Evolutionary conservation across 1,140 invertebrate genomes (phyloP), one percentile per base, ranked within the genome.

Genomic region (Leguminivora glycinivorella): DNA sequence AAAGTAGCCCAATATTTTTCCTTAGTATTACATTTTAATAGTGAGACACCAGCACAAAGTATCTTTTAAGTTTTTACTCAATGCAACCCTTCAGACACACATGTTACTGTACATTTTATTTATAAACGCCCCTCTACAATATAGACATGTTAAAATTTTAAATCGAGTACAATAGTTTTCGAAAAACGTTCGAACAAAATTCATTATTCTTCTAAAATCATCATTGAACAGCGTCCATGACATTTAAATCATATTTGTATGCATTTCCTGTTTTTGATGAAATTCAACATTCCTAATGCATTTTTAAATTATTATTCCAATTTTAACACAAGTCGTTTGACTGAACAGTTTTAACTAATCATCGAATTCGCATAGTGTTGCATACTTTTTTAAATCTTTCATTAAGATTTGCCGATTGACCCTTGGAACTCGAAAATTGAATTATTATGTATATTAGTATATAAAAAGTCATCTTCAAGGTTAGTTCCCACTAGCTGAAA

Each of bases 161-260:
- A 76, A 73, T 68, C 34, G 66, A 76, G 73, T 75, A 77, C 75
- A 79, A 79, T 75, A 68, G 56, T 63, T 24, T 17, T 52, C 29
- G 24, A 31, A 67, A 29, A 38, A 22, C 10, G 31, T 56, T 68
- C 71, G 69, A 76, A 74, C 17, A 52, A 68, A 56, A 38, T 56
- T 71, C 19, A 67, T 34, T 68, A 72, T 72, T 52, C 58, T 66
- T 68, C 58, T 29, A 10, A 19, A n/a, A 52, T 69, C 70, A 70
- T 75, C 74, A 67, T 72, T 24, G 29, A 63, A 60, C 9, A 40
- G 1, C 43, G 17, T 34, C 67, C 74, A 71, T 72, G 69, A 75
- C 71, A 72, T 73, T 75, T 24, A 76, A 60, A 76, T 71, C 75
- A 73, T 77, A 80, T 72, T 67, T 69, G 72, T 81, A 81, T 26